Evolutionary conservation across 64 coral and sea anemone genomes (phyloP), one percentile per base, ranked within the genome.

Genomic region (Pachyseris speciosa): DNA sequence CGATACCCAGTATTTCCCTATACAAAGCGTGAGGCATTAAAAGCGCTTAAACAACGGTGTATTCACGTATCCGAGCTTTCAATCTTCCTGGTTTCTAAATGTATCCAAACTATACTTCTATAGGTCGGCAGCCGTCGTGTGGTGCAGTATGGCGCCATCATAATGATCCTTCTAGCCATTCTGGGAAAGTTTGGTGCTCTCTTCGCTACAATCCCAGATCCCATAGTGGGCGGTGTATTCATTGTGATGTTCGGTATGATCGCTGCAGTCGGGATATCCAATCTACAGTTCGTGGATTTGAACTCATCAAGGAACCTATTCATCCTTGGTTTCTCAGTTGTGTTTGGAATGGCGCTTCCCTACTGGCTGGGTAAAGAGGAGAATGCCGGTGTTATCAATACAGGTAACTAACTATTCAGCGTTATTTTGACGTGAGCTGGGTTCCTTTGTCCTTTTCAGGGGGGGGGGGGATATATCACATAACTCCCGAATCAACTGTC

Each of bases 261-360:
- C 24, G 17, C 88, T 5, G 41, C 38, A 6, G 88, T 91, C 11
- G 88, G 88, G 0, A 91, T 91, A 25, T 91, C 88, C 0, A 91
- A 91, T 41, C 78, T 91, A 4, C 88, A 91, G 88, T 91, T 48
- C 19, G 88, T 64, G 3, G 88, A 91, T 10, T 25, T 91, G 52
- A 91, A 91, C 50, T 91, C 88, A 43, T 83, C 78, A 19, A 80
- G 88, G 27, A 91, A 91, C 36, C 20, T 91, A 11, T 91, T 91
- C 38, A 42, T 91, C 26, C n/a, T 91, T 44, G 88, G 88, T 11
- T 69, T 91, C n/a, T 41, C 88, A 11, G 9, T 91, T 5, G 20
- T 91, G 15, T 36, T 83, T 63, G 88, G 88, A 1, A 38, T 91
- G 34, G 88, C 78, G 26, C 39, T 91, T 28, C 76, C 88, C 0